Evolutionary conservation across 2,113 vertebrate species (phyloP).

Genomic region (Bostrychus sinensis): DNA sequence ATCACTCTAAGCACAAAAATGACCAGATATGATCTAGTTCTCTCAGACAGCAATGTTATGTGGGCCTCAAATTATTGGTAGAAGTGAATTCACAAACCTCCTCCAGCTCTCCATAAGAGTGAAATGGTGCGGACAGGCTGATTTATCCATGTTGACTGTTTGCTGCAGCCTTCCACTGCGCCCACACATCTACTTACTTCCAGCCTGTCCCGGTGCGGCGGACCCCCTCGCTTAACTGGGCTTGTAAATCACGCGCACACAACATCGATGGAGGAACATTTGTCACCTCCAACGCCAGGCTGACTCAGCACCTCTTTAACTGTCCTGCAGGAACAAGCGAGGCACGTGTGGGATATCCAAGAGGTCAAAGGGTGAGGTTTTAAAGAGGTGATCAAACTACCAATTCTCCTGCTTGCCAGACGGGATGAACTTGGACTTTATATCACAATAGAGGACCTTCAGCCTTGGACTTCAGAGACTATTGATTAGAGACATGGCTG

Average conservation of each 20-base stretch:
- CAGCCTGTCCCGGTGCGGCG: constrained; percentile 41
- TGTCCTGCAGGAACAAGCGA: constrained; percentile 44
- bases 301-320: constrained; percentile 70
- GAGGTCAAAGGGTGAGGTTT: constrained; percentile 53
- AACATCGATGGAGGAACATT: constrained; percentile 67
- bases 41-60: too few relatives aligned
- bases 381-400: constrained; percentile 49
- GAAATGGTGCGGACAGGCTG: constrained; percentile 21
- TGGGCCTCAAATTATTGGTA: background rate
- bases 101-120: constrained; percentile 20
- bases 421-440: constrained; percentile 13
- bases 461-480: background rate
- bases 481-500: background rate
- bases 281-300: constrained; percentile 53
- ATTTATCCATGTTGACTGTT: constrained; percentile 37
- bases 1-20: too few relatives aligned
- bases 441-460: background rate
- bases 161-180: constrained; percentile 17
- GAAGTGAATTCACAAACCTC: constrained; percentile 3
- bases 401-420: constrained; percentile 34
- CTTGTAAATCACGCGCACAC: constrained; percentile 68
- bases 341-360: background rate
- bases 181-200: constrained; percentile 11
- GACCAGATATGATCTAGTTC: too few relatives aligned
- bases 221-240: constrained; percentile 59